Evolutionary conservation across 2,797 vertebrate genomes (phyloP).

Genomic region (Euthynnus affinis): DNA sequence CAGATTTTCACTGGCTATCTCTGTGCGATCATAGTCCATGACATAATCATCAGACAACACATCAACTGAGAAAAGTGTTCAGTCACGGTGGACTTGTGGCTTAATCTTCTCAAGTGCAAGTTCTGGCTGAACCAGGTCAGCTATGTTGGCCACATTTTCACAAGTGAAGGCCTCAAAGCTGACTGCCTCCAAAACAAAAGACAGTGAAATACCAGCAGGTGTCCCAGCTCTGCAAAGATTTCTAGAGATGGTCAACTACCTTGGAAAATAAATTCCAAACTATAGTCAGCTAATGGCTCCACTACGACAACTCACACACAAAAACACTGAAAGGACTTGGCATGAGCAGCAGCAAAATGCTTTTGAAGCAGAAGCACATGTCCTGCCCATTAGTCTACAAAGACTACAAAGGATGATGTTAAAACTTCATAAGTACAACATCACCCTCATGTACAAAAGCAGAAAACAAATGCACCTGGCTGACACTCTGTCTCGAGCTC

Average conservation of each 20-base stretch:
- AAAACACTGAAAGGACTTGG: slow-evolving; percentile 18
- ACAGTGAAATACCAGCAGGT: slow-evolving; percentile 2
- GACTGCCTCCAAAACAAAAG: slow-evolving; percentile 15
- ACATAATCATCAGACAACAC: no score
- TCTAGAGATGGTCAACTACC: slow-evolving; percentile 45
- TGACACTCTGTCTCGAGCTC: slow-evolving; percentile 34
- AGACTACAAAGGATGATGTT: slow-evolving; percentile 35
- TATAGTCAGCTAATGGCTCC: slow-evolving; percentile 20
- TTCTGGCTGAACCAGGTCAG: no score
- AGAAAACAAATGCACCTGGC: slow-evolving; percentile 39
- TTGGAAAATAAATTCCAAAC: slow-evolving; percentile 41
- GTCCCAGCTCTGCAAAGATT: slow-evolving; percentile 24
- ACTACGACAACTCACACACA: background rate
- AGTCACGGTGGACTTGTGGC: no score
- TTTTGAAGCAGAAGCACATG: background rate
- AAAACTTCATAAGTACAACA: slow-evolving; percentile 27
- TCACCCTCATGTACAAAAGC: slow-evolving; percentile 35
- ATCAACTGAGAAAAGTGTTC: no score
- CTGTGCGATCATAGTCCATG: no score
- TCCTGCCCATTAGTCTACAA: slow-evolving; percentile 18
- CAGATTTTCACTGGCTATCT: no score
- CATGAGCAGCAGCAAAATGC: slow-evolving; percentile 17
- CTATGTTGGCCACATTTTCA: no score
- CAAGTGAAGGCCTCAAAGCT: slow-evolving; percentile 1
- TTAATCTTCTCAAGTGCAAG: no score